Evolutionary conservation across 2,888 invertebrate genomes (phyloP).

Genomic region (Calliphora vomitoria): DNA sequence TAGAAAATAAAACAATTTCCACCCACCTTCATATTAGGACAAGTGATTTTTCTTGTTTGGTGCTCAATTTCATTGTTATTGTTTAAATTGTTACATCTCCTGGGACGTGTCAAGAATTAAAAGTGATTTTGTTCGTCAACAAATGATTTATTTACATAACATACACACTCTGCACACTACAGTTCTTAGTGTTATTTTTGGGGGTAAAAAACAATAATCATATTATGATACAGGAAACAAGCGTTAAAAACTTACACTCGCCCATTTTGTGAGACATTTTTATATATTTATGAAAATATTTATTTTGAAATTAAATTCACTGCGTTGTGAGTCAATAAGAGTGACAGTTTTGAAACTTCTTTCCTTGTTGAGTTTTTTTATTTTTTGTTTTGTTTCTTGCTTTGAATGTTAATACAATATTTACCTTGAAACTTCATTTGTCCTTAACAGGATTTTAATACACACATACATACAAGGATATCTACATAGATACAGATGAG

Average conservation of each 20-base stretch:
- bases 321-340: constrained; percentile 42
- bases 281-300: constrained; percentile 66
- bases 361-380: constrained; percentile 2
- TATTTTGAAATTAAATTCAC: constrained; percentile 66
- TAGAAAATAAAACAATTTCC: neutral
- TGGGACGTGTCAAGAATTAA: constrained; percentile 66
- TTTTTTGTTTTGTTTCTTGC: constrained; percentile 1
- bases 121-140: constrained; percentile 34
- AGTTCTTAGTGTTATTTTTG: neutral
- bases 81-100: constrained; percentile 46
- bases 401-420: constrained; percentile 54
- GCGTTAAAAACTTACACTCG: neutral
- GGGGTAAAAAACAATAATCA: no score
- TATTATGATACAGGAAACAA: neutral
- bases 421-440: constrained; percentile 63
- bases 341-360: constrained; percentile 57
- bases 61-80: constrained; percentile 47
- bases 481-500: neutral
- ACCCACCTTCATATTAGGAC: neutral
- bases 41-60: constrained; percentile 65
- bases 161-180: constrained; percentile 16
- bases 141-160: constrained; percentile 50
- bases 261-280: constrained; percentile 29
- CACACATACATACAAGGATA: constrained; percentile 1
- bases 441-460: constrained; percentile 58